Evolutionary conservation across 2,113 vertebrate genomes (phyloP).

Genomic region (Orcinus orca): DNA sequence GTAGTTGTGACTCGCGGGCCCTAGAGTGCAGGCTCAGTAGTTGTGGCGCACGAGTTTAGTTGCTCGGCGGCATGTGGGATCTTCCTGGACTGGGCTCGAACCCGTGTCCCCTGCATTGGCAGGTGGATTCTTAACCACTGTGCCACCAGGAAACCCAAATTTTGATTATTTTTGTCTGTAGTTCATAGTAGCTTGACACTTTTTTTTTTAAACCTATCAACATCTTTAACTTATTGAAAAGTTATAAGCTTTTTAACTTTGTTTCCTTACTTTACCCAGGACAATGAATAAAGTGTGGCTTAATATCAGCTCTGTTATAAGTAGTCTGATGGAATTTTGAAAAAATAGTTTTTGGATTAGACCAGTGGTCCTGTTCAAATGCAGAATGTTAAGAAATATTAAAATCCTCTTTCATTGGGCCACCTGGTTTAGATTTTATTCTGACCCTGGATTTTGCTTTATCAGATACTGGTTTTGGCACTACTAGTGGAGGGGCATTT

Average conservation of each 20-base stretch:
- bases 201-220: neutral
- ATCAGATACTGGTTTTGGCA: conserved; percentile 92
- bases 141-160: neutral
- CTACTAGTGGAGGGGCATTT: conserved; percentile 89
- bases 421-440: conserved; percentile 31
- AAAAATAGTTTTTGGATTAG: neutral
- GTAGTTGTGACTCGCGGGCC: no score
- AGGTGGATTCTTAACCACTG: no score
- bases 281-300: neutral
- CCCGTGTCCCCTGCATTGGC: no score
- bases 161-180: neutral
- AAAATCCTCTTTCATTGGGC: neutral
- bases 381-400: neutral
- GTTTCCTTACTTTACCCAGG: neutral
- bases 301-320: neutral
- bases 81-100: no score
- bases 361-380: neutral
- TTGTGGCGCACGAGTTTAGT: no score
- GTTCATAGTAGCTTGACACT: neutral
- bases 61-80: no score
- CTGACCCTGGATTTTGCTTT: conserved; percentile 30
- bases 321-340: neutral
- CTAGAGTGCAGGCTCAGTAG: no score
- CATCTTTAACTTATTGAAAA: neutral
- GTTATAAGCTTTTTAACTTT: neutral